These are phyloP conservation scores for Caenorhabditis inopinata DNA, from an alignment of 1,140 invertebrate genomes.

Conservation along the genomic window DNA sequence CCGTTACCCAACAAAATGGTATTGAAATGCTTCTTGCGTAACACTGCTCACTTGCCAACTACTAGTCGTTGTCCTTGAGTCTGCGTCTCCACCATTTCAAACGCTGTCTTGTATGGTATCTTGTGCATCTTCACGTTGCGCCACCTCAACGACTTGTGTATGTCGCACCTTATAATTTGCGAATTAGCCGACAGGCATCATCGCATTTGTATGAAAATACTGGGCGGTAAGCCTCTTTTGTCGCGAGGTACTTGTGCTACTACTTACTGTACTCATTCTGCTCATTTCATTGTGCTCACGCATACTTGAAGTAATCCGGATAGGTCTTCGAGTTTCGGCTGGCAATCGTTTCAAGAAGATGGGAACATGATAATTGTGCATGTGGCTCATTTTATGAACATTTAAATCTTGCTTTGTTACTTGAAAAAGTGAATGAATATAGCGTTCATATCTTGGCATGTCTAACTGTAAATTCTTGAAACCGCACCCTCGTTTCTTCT, in stretches of 20 bases:
- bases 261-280: neutral
- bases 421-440: too few species aligned
- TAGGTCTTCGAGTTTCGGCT: neutral
- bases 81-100: neutral
- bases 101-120: neutral
- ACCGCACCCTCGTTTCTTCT: too few species aligned
- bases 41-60: constrained; percentile 25
- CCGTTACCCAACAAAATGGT: constrained; percentile 3
- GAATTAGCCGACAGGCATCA: constrained; percentile 5
- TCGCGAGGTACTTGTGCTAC: neutral
- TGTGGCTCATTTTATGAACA: too few species aligned
- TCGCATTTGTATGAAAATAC: constrained; percentile 28
- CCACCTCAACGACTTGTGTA: constrained; percentile 31
- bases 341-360: neutral
- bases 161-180: constrained; percentile 31
- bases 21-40: constrained; percentile 19
- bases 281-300: neutral
- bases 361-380: neutral
- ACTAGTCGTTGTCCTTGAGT: constrained; percentile 13
- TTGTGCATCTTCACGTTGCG: constrained; percentile 9
- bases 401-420: too few species aligned
- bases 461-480: too few species aligned
- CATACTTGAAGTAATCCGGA: constrained; percentile 10
- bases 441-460: too few species aligned
- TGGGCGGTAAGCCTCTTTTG: neutral